phyloP scores from a whole-genome alignment of 2,888 invertebrate genomes.

The Xestia rhomboidea region DNA sequence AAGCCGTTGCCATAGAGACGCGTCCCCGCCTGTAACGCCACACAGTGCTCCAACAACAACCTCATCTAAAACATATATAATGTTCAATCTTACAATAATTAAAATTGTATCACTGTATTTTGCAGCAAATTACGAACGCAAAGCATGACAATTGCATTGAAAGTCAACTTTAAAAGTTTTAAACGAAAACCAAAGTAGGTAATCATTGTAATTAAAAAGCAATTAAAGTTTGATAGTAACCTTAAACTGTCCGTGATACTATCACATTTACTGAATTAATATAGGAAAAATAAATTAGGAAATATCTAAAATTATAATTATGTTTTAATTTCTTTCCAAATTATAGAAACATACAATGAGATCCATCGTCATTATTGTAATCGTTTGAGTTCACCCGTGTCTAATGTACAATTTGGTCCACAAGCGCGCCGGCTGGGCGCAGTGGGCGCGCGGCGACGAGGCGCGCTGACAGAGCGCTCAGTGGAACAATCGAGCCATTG shows the following conservation, averaged over 20 bases:
- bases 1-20: constrained; percentile 80
- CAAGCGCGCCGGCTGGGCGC: constrained; percentile 24
- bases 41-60: constrained; percentile 47
- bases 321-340: constrained; percentile 21
- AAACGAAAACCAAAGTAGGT: neutral
- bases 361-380: constrained; percentile 34
- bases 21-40: constrained; percentile 62
- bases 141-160: neutral
- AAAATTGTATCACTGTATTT: constrained; percentile 7
- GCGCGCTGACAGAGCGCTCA: constrained; percentile 65
- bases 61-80: constrained; percentile 37
- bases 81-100: constrained; percentile 9
- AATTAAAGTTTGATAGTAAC: neutral
- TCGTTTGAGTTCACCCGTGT: constrained; percentile 46
- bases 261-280: constrained; percentile 11
- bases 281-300: constrained; percentile 1
- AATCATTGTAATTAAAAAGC: neutral
- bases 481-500: constrained; percentile 80
- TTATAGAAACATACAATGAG: constrained; percentile 25
- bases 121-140: neutral
- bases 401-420: constrained; percentile 52
- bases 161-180: neutral
- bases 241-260: neutral
- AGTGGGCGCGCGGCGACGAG: constrained; percentile 64
- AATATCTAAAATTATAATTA: constrained; percentile 16